A percentile compares a stretch with the other conserved stretches of the same genome.
Conservation (phyloP, 2,797 vertebrate genomes). For the Balearica regulorum region DNA sequence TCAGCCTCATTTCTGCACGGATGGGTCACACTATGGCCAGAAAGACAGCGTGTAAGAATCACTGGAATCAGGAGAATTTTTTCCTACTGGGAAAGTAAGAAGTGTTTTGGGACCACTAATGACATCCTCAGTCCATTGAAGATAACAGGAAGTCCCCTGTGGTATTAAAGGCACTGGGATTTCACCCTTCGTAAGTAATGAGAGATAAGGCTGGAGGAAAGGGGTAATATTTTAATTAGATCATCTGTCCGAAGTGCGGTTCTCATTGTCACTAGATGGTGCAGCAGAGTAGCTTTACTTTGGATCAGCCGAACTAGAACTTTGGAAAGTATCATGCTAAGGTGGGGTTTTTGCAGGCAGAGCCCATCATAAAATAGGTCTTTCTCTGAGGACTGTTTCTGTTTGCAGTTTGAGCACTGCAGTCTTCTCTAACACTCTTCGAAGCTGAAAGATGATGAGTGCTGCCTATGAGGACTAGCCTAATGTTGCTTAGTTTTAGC, state of each 20-base stretch:
- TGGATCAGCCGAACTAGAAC: conserved; percentile 19
- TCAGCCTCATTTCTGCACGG: not conserved
- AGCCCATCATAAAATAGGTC: not conserved
- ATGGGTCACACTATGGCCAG: not conserved
- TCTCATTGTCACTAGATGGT: conserved; percentile 60
- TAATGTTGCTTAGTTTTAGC: not conserved
- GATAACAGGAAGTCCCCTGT: not conserved
- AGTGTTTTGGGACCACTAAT: not conserved
- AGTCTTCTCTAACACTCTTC: not conserved
- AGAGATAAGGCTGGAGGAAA: not conserved
- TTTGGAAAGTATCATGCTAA: not conserved
- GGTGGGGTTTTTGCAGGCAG: not conserved
- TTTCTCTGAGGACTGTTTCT: not conserved
- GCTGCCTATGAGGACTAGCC: not conserved
- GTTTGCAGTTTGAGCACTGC: not conserved
- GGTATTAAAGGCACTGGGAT: not conserved
- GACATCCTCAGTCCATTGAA: not conserved
- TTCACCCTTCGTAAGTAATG: not conserved
- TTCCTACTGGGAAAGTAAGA: not conserved
- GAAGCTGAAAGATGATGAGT: not conserved
- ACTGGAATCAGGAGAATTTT: not conserved
- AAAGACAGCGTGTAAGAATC: not conserved
- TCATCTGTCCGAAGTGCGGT: not conserved
- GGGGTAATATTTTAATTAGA: conserved; percentile 16
- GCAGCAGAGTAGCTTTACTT: conserved; percentile 58